phyloP scores from a whole-genome alignment of 2,888 invertebrate species.

The Endotricha flammealis region DNA sequence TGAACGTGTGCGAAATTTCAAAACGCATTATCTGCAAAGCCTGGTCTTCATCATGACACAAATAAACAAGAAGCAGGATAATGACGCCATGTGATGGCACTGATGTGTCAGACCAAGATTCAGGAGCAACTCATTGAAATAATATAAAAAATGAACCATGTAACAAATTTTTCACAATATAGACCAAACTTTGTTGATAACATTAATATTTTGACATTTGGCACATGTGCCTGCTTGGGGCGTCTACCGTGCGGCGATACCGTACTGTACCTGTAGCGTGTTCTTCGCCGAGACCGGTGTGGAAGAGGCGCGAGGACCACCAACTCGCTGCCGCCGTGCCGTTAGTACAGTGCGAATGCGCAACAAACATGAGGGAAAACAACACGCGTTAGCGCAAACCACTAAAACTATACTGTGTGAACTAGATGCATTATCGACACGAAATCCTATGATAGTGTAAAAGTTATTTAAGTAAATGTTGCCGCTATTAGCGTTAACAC shows the following conservation, averaged over 20 bases:
- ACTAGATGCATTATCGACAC: too few relatives aligned
- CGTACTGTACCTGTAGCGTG: slow-evolving; percentile 82
- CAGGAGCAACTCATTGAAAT: too few relatives aligned
- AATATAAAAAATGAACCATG: too few relatives aligned
- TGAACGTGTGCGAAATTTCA: slow-evolving; percentile 50
- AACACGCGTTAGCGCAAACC: slow-evolving; percentile 70
- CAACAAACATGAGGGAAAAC: slow-evolving; percentile 68
- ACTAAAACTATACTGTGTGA: slow-evolving; percentile 30
- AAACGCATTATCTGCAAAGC: slow-evolving; percentile 26
- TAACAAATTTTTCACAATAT: too few relatives aligned
- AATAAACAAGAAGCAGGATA: too few relatives aligned
- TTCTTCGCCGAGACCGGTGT: slow-evolving; percentile 80
- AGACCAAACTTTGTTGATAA: too few relatives aligned
- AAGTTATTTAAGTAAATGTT: not conserved
- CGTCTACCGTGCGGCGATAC: slow-evolving; percentile 69
- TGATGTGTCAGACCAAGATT: not conserved
- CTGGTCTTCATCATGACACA: not conserved
- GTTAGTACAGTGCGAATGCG: slow-evolving; percentile 71
- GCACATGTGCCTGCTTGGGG: slow-evolving; percentile 30
- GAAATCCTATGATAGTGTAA: too few relatives aligned
- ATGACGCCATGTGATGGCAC: too few relatives aligned
- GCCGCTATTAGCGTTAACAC: too few relatives aligned
- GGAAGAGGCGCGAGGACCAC: slow-evolving; percentile 75
- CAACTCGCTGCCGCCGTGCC: slow-evolving; percentile 67
- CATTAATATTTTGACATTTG: slow-evolving; percentile 33